Base-by-base conservation (phyloP, 1,140 invertebrate genomes). In the Pachyrhynchus sulphureomaculatus region DNA sequence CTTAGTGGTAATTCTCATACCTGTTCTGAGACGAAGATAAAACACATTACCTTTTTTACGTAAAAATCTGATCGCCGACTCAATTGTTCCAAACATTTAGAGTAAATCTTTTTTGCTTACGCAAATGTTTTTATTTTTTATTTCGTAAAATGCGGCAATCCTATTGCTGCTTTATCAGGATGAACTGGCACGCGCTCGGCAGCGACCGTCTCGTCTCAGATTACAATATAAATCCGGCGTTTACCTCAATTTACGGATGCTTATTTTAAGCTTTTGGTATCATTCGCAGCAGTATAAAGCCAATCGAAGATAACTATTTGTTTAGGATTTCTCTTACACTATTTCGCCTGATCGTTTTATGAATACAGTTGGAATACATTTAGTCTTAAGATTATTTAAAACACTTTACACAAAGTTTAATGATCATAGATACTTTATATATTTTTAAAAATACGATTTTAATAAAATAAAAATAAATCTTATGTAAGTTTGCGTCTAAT, bases 191-290 rank as follows among this genome's bases (percentile, higher is more conserved):
- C 49, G 49, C 49, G 49, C 49, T 53, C 49, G 49, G 23, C 17
- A 39, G 12, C 34, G 34, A 39, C 49, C 49, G 34, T 53, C 24
- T 53, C 49, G 49, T 21, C 49, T 53, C 34, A 53, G 49, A 53
- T 53, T 53, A 53, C 49, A 53, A 53, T 53, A 53, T 53, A 53
- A 53, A 53, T 53, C 49, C 49, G 17, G 23, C 34, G 33, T 53
- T 53, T 53, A 53, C 49, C 49, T 53, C 49, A 53, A 53, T 53
- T 53, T 53, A 34, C 49, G 33, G 49, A 53, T 53, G 49, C 49
- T 53, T 53, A 53, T 53, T 53, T 53, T 13, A 37, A 53, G 49
- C 34, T 23, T 39, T 17, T 37, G 49, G 18, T 39, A 53, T 53
- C 49, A 39, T 53, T 53, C 49, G 18, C 26, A 21, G 44, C 26